These are phyloP conservation scores for Microplitis demolitor DNA, from an alignment of 1,140 invertebrate genomes.

Conservation along the genomic window DNA sequence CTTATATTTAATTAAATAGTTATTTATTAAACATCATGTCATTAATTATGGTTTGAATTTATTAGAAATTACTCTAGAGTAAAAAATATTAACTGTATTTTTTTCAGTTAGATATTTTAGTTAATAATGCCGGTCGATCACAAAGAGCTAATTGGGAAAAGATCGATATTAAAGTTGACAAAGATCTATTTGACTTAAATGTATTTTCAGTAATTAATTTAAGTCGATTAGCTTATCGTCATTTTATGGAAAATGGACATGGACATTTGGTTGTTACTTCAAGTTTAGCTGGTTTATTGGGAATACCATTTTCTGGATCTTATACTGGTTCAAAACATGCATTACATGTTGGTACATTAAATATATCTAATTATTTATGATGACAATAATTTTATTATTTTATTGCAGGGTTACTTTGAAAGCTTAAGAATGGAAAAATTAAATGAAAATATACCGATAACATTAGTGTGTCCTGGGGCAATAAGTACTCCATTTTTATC, in stretches of 20 bases:
- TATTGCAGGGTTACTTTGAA: conserved; percentile 73
- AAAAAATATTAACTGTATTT: conserved; percentile 1
- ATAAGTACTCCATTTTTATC: conserved; percentile 74
- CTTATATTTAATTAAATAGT: background rate
- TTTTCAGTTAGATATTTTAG: conserved; percentile 74
- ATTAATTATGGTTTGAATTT: too few species aligned
- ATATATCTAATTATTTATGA: background rate
- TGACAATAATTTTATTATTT: conserved; percentile 3
- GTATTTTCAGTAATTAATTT: conserved; percentile 79
- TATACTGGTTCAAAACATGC: conserved; percentile 85
- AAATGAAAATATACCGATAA: conserved; percentile 67
- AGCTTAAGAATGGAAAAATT: conserved; percentile 69
- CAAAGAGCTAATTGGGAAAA: conserved; percentile 80
- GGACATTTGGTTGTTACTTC: conserved; percentile 78
- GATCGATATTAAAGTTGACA: conserved; percentile 77
- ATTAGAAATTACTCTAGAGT: too few species aligned
- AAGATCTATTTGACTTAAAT: conserved; percentile 80
- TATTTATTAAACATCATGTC: too few species aligned
- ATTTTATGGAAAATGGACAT: conserved; percentile 65
- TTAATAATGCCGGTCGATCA: conserved; percentile 83
- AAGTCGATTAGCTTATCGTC: conserved; percentile 69
- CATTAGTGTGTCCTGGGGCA: conserved; percentile 79
- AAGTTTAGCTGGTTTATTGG: conserved; percentile 73
- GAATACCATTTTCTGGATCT: conserved; percentile 74
- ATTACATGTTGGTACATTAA: conserved; percentile 68